Base-by-base conservation (phyloP, 2,113 vertebrate species). In the Bubalus kerabau region DNA sequence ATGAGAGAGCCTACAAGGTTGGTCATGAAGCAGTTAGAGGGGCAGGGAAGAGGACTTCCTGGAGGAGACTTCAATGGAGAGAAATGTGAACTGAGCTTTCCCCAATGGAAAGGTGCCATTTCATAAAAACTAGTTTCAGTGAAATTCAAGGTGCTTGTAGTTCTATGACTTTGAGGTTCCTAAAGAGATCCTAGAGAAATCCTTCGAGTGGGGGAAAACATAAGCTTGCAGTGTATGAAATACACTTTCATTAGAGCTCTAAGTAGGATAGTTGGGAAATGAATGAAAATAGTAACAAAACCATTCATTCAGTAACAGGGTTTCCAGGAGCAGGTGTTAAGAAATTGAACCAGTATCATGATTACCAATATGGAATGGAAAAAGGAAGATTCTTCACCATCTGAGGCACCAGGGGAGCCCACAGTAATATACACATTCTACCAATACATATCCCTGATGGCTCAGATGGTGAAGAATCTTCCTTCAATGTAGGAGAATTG, bases 61-160 rank as follows among this genome's bases (percentile, higher is more conserved):
- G 17, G 8, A 89, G 26, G 8, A 90, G 11, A 54, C 1, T 0
- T 52, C 12, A n/a, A 9, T 0, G 15, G 12, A 11, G 9, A 71
- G 10, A 91, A 59, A 21, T 13, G 21, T 62, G 26, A 86, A 74
- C 48, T 59, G 16, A 7, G 13, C 11, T 83, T 28, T 46, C 54
- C 40, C 85, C 19, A 62, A 13, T 81, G 57, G 16, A 82, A 64
- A 87, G 28, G 23, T 8, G 2, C 0, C 6, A 23, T 36, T 86
- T 82, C 56, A 6, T 74, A 56, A 91, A 56, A 71, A 50, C 23
- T 32, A 84, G 1, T 46, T 94, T 26, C 6, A 43, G 5, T 64
- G 32, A 90, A 80, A 19, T 7, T 74, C 59, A 50, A 57, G 8
- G 21, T n/a, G 56, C 88, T 81, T 21, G 7, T 59, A 30, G 17